Evolutionary conservation across 2,113 vertebrate species (phyloP), one percentile per base, ranked within the genome.

Genomic region (Paralichthys olivaceus): DNA sequence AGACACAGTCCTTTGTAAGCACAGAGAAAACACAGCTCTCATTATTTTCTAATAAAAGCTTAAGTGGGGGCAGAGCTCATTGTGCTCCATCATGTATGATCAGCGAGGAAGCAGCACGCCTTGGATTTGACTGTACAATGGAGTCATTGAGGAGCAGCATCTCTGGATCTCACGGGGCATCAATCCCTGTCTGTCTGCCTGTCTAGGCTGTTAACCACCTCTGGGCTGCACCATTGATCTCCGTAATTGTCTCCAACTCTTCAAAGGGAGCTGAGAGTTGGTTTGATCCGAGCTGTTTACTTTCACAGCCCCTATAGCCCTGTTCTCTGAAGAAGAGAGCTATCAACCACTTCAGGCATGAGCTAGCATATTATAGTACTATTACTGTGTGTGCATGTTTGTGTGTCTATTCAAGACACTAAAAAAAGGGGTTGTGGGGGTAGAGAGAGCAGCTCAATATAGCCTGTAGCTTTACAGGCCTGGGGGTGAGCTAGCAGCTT

Each of bases 261-360:
- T 93, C 89, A 91, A 91, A 91, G 81, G 71, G 80, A 89, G 85
- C 84, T 53, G 79, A 89, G 87, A 93, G 90, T 91, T 90, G 86
- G 89, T 91, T 92, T 90, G 90, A 92, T 93, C 89, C 72, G 79
- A 90, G 89, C 91, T 91, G 87, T 91, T 93, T 92, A 90, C 83
- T 91, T 91, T 87, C 86, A 90, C 81, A 78, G 79, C 88, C 84
- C 79, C 81, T 80, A 78, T 85, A 86, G 84, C 81, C 83, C 75
- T 45, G 62, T 70, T 85, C 79, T 89, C 87, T 83, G 80, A 80
- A 86, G 86, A 91, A 86, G 87, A 88, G 87, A 77, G 83, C 89
- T 84, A 88, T 92, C 87, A 92, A 79, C 74, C 80, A 89, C 85
- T 92, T 85, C 89, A 93, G 82, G 90, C 90, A 85, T 90, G 90